A percentile compares a stretch with the other conserved stretches of the same genome.
Evolutionary conservation across 2,888 invertebrate genomes (phyloP).

Genomic region (Leucoma salicis): DNA sequence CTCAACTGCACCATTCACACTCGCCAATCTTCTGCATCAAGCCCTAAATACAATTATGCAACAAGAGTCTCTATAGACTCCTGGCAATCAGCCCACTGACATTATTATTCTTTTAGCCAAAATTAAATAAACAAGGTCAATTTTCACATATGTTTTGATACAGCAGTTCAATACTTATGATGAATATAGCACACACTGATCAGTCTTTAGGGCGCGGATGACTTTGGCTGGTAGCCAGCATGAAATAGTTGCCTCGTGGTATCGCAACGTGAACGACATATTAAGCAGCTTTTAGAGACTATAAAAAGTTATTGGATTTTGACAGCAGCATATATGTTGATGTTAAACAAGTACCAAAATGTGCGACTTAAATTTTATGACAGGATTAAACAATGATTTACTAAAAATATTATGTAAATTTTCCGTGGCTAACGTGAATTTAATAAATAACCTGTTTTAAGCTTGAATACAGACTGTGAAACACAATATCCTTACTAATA

Average conservation of each 20-base stretch:
- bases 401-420: too few relatives aligned
- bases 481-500: too few relatives aligned
- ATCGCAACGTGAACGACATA: constrained; percentile 31
- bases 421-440: too few relatives aligned
- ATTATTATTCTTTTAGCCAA: too few relatives aligned
- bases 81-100: too few relatives aligned
- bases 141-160: background rate
- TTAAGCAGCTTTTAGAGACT: constrained; percentile 30
- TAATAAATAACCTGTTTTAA: too few relatives aligned
- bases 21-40: too few relatives aligned
- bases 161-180: constrained; percentile 9
- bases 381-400: constrained; percentile 1
- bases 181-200: constrained; percentile 25
- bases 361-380: constrained; percentile 19
- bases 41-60: too few relatives aligned
- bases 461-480: too few relatives aligned
- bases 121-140: too few relatives aligned
- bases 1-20: too few relatives aligned
- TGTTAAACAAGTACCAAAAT: constrained; percentile 25
- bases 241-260: constrained; percentile 18
- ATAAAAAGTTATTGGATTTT: constrained; percentile 32
- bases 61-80: too few relatives aligned
- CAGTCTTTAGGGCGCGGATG: constrained; percentile 26
- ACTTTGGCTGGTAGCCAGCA: constrained; percentile 33
- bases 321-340: constrained; percentile 26